phyloP scores from a whole-genome alignment of 2,888 invertebrate species.

The Uropetala carovei region DNA sequence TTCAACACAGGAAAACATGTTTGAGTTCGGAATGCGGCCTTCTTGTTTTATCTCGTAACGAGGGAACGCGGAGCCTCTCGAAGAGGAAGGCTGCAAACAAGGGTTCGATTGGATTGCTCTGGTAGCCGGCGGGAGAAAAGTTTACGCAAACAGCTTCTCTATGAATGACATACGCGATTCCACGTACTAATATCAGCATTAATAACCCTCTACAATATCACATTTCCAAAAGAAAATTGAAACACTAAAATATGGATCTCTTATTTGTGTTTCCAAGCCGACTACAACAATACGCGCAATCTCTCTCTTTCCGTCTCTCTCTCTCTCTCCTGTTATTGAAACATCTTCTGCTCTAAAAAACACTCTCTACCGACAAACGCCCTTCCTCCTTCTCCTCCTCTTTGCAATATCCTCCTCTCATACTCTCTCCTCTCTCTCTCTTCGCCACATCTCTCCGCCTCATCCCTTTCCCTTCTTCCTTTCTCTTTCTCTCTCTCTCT shows the following conservation, averaged over 20 bases:
- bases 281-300: background rate
- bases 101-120: conserved; percentile 1
- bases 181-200: background rate
- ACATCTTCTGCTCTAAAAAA: conserved; percentile 22
- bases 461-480: background rate
- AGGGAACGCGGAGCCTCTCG: background rate
- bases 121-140: background rate
- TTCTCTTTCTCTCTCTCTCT: background rate
- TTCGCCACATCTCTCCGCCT: background rate
- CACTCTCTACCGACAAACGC: background rate
- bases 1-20: conserved; percentile 12
- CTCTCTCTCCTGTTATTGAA: background rate
- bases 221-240: background rate
- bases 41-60: background rate
- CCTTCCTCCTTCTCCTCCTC: background rate
- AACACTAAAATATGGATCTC: background rate
- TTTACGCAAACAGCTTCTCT: background rate
- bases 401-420: no score
- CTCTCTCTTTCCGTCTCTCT: background rate
- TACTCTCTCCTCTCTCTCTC: background rate
- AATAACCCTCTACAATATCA: background rate
- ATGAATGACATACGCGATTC: background rate
- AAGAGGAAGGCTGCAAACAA: background rate
- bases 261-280: background rate
- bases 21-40: background rate